phyloP scores from a whole-genome alignment of 2,888 invertebrate species.

The Xestobium rufovillosum region DNA sequence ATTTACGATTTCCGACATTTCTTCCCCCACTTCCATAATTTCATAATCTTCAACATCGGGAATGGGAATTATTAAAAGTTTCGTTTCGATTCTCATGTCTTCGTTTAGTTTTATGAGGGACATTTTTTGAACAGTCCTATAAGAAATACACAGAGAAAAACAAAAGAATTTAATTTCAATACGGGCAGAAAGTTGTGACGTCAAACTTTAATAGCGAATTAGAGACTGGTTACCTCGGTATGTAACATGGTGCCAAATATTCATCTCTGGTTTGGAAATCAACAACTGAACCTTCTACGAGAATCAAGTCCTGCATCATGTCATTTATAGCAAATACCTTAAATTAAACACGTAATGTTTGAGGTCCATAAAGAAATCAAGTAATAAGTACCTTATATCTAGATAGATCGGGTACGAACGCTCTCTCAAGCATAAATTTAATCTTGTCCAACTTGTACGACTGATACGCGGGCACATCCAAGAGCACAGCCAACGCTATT shows the following conservation, averaged over 20 bases:
- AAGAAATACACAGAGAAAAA: no score
- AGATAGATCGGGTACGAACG: conserved; percentile 7
- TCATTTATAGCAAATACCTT: conserved; percentile 2
- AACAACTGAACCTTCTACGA: conserved; percentile 6
- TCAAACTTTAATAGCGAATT: no score
- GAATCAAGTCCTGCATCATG: conserved; percentile 8
- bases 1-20: not conserved
- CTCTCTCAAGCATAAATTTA: conserved; percentile 4
- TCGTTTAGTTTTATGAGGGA: not conserved
- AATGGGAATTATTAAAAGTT: not conserved
- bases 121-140: not conserved
- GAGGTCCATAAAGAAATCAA: no score
- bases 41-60: not conserved
- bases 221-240: conserved; percentile 11
- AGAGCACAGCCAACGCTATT: conserved; percentile 3
- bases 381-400: not conserved
- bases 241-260: conserved; percentile 7
- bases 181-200: no score
- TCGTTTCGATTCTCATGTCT: not conserved
- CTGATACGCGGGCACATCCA: conserved; percentile 6
- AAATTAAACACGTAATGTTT: no score
- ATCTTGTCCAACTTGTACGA: conserved; percentile 3
- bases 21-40: conserved; percentile 2
- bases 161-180: no score
- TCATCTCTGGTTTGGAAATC: conserved; percentile 1